Evolutionary conservation across 2,888 invertebrate species (phyloP).

Genomic region (Agriopis aurantiaria): DNA sequence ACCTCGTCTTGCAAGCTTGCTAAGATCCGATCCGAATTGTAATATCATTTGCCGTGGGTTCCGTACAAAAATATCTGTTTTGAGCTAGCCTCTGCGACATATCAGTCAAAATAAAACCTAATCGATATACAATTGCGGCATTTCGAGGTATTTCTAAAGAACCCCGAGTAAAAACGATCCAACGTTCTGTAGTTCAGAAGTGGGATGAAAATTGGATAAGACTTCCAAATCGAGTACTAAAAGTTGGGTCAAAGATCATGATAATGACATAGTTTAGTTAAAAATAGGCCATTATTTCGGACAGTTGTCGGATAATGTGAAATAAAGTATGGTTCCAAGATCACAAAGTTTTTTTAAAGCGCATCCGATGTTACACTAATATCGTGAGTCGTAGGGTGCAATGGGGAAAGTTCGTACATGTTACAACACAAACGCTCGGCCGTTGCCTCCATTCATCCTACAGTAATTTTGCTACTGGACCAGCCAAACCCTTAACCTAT

Average conservation of each 20-base stretch:
- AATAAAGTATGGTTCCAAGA: constrained; percentile 46
- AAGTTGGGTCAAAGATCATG: constrained; percentile 51
- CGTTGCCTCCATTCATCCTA: constrained; percentile 45
- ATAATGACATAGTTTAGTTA: constrained; percentile 46
- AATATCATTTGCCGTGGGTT: constrained; percentile 44
- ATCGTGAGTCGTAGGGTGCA: constrained; percentile 48
- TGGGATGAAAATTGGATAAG: background rate
- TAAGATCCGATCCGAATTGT: constrained; percentile 38
- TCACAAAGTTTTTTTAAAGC: constrained; percentile 55
- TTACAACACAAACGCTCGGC: constrained; percentile 55
- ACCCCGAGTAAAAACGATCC: constrained; percentile 8
- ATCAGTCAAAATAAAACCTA: constrained; percentile 27
- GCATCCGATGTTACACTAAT: constrained; percentile 51
- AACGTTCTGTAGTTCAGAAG: constrained; percentile 3
- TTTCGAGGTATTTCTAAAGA: constrained; percentile 6
- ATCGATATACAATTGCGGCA: constrained; percentile 14
- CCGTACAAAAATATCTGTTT: constrained; percentile 45
- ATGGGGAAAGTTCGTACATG: constrained; percentile 49
- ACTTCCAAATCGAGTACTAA: constrained; percentile 44
- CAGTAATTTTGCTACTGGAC: constrained; percentile 58
- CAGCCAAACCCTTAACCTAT: constrained; percentile 61
- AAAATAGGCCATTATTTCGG: constrained; percentile 56
- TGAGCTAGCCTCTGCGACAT: constrained; percentile 43
- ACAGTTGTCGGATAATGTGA: constrained; percentile 18
- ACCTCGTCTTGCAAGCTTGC: constrained; percentile 54